Conservation (phyloP, 1,140 invertebrate species). For the Drosophila orena region DNA sequence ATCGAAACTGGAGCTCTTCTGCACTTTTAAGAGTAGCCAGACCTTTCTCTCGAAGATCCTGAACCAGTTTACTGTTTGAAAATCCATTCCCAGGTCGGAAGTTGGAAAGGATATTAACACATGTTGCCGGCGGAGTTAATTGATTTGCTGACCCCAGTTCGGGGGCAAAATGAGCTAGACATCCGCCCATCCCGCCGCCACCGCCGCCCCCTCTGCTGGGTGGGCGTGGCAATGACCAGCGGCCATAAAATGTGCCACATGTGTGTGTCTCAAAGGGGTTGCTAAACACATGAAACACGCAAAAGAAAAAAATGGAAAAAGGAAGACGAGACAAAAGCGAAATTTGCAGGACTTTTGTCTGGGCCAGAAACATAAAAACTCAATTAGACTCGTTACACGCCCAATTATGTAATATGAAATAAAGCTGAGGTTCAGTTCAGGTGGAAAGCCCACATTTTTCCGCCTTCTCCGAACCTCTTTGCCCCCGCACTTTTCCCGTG, state of each 20-base stretch:
- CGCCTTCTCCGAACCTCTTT: background rate
- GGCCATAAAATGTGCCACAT: slow-evolving; percentile 59
- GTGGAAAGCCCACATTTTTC: slow-evolving; percentile 11
- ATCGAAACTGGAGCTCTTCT: background rate
- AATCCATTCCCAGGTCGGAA: slow-evolving; percentile 48
- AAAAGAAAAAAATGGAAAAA: background rate
- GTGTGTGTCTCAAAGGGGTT: slow-evolving; percentile 23
- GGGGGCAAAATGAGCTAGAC: slow-evolving; percentile 64
- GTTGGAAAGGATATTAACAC: slow-evolving; percentile 83
- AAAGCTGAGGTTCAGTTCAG: slow-evolving; percentile 54
- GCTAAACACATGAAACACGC: slow-evolving; percentile 5
- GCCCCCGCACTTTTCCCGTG: background rate
- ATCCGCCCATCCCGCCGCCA: slow-evolving; percentile 1
- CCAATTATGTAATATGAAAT: slow-evolving; percentile 84
- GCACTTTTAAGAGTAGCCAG: background rate
- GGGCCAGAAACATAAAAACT: slow-evolving; percentile 80
- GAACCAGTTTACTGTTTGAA: slow-evolving; percentile 18
- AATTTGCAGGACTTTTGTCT: slow-evolving; percentile 42
- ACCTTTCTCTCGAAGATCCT: background rate
- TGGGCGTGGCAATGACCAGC: slow-evolving; percentile 78
- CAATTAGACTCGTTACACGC: slow-evolving; percentile 85
- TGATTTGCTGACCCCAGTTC: slow-evolving; percentile 75
- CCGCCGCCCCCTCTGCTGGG: background rate
- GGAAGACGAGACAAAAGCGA: slow-evolving; percentile 24
- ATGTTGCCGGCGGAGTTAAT: slow-evolving; percentile 79